Percentiles rank a stretch among this genome's conserved stretches.
Conservation (phyloP, 2,797 vertebrate genomes). For the Acanthurus tractus region DNA sequence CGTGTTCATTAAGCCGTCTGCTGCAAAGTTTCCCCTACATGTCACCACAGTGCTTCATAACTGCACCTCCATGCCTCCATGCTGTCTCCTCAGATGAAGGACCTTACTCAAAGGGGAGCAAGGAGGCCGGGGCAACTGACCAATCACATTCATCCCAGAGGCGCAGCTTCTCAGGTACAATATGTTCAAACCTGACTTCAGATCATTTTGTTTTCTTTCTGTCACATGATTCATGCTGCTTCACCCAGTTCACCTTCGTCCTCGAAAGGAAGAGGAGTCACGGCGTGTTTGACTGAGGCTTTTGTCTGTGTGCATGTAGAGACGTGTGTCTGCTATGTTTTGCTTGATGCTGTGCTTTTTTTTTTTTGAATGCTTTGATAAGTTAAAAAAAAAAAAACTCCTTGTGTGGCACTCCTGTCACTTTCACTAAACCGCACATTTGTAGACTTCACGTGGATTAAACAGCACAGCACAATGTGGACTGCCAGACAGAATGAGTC, state of each 20-base stretch:
- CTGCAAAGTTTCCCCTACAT: conserved; percentile 33
- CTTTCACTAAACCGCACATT: conserved; percentile 46
- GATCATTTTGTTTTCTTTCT: conserved; percentile 33
- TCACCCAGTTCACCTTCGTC: conserved; percentile 28
- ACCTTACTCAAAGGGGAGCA: conserved; percentile 94
- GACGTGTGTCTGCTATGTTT: conserved; percentile 30
- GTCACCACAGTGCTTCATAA: conserved; percentile 24
- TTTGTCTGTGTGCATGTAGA: conserved; percentile 4
- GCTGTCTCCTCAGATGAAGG: conserved; percentile 91
- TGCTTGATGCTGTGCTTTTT: conserved; percentile 37
- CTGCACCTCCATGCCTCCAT: conserved; percentile 37
- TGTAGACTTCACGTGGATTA: conserved; percentile 48
- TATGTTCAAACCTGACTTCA: conserved; percentile 42
- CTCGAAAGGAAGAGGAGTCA: conserved; percentile 16
- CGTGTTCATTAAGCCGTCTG: conserved; percentile 45
- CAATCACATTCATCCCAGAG: conserved; percentile 89
- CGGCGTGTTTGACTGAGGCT: neutral
- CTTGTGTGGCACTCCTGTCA: conserved; percentile 75
- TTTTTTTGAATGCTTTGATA: conserved; percentile 71
- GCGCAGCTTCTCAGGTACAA: conserved; percentile 95
- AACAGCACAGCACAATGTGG: conserved; percentile 70
- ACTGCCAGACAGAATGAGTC: conserved; percentile 72
- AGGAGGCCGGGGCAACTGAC: conserved; percentile 87
- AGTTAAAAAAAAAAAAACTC: conserved; percentile 61
- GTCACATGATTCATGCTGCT: conserved; percentile 43